These are phyloP conservation scores for Actenoides hombroni DNA, from an alignment of 2,113 vertebrate species.

Conservation along the genomic window DNA sequence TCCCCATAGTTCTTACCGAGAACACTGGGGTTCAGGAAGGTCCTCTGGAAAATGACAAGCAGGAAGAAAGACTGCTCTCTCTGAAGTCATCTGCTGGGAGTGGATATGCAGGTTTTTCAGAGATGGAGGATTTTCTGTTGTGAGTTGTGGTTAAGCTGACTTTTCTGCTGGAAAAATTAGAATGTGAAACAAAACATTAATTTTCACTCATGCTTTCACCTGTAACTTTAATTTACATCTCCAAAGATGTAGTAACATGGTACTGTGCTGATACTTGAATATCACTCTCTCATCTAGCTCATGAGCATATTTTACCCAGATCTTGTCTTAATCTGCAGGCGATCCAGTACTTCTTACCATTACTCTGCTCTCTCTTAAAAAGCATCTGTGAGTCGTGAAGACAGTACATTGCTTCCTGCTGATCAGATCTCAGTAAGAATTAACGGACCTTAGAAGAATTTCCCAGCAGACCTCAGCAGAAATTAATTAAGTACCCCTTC, in stretches of 20 bases:
- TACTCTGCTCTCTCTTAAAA: neutral
- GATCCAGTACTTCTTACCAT: neutral
- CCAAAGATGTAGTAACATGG: neutral
- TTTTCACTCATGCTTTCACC: constrained; percentile 6
- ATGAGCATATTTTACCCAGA: neutral
- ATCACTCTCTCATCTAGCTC: neutral
- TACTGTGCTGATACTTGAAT: neutral
- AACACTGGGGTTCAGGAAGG: neutral
- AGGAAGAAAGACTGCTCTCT: neutral
- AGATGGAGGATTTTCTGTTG: neutral
- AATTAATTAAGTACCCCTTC: constrained; percentile 54
- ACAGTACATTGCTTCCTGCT: constrained; percentile 4
- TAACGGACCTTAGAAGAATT: constrained; percentile 64
- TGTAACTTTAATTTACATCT: constrained; percentile 11
- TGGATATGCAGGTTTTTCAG: neutral
- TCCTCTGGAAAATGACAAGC: neutral
- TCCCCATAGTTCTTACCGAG: neutral
- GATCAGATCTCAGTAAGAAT: constrained; percentile 60
- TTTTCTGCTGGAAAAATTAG: constrained; percentile 1
- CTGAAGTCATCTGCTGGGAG: neutral
- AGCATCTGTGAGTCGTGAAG: rapidly evolving
- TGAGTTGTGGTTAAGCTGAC: neutral
- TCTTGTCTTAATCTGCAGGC: neutral
- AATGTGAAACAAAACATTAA: neutral
- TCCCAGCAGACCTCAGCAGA: constrained; percentile 29